Evolutionary conservation across 2,888 invertebrate species (phyloP), one percentile per base, ranked within the genome.

Genomic region (Chesias legatella): DNA sequence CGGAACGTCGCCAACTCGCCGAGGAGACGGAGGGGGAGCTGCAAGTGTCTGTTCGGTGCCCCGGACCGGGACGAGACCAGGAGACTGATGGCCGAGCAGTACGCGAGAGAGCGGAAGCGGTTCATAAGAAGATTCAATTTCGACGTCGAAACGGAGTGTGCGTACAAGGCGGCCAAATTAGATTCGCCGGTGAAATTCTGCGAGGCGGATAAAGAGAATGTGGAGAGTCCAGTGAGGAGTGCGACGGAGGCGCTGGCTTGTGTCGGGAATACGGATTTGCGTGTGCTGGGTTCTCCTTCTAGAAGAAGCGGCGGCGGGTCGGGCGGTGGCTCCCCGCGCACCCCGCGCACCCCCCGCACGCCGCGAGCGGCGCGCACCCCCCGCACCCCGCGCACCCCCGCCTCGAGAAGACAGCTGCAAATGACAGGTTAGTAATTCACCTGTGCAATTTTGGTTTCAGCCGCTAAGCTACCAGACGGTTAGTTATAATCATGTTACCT

Each of bases 41-140:
- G 89, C 72, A 89, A 88, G 63, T 92, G 92, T 60, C 69, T 92
- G 1, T 92, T 92, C 56, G 92, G 92, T 6, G 83, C 85, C 1
- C 89, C 92, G 7, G 90, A 90, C 57, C 70, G 90, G 3, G 88
- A 89, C 13, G 91, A 91, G 37, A 91, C 91, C 3, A 85, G 79
- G 34, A 82, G 89, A 23, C 67, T 92, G 56, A 79, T 92, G 51
- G 88, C 90, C 22, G 91, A 92, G 43, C 90, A 91, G 48, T 84
- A 91, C 41, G 81, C 88, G 24, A 73, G 84, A 43, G 91, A 92
- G 48, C 79, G 90, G 57, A 86, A 89, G 56, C 82, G 90, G 36
- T 91, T 92, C 60, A 86, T 89, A 36, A 82, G 84, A 44, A 78
- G 90, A 56, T 92, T 91, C 69, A 91, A 91, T 56, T 89, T 92